Evolutionary conservation across 2,113 vertebrate species (phyloP), one percentile per base, ranked within the genome.

Genomic region (Phoenicopterus ruber): DNA sequence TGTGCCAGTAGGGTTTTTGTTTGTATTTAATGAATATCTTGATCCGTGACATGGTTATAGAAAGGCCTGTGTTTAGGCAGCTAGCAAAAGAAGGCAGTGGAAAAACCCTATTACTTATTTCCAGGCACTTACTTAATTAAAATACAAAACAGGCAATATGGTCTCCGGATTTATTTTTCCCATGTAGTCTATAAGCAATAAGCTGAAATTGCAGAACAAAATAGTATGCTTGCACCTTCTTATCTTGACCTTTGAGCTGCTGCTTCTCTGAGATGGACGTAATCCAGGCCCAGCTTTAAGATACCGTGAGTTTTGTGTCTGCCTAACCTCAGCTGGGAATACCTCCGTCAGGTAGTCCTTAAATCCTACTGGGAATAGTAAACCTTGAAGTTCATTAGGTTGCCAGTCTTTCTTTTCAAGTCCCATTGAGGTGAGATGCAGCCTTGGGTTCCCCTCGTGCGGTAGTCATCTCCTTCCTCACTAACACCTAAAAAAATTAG

Each of bases 71-170:
- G 38, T 86, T 95, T 86, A 65, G 61, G 52, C 77, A 93, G 50
- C 79, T 88, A 94, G 80, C 72, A 84, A 44, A 72, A 67, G 44
- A 85, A 91, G 62, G 82, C 84, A 65, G 52, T 82, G 81, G 73
- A 65, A 94, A 96, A 96, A 74, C 28, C 73, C 84, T 87, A 76
- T 94, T 79, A 86, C 61, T 95, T 95, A 89, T 85, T 94, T 93
- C 83, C 70, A 94, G 81, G 73, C 91, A 94, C 73, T 96, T 94
- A 96, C 81, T 94, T 96, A 92, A 95, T 96, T 96, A 96, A 96
- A 97, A 96, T 76, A 91, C 73, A 80, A 93, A 94, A 10, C 40
- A 84, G 71, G 86, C 91, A 91, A 46, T 91, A 72, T 80, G 78
- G 91, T 93, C 70, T 85, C 66, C 95, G 84, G 93, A 94, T 96